Evolutionary conservation across 2,797 vertebrate species (phyloP).

Genomic region (Lindbergichthys nudifrons): DNA sequence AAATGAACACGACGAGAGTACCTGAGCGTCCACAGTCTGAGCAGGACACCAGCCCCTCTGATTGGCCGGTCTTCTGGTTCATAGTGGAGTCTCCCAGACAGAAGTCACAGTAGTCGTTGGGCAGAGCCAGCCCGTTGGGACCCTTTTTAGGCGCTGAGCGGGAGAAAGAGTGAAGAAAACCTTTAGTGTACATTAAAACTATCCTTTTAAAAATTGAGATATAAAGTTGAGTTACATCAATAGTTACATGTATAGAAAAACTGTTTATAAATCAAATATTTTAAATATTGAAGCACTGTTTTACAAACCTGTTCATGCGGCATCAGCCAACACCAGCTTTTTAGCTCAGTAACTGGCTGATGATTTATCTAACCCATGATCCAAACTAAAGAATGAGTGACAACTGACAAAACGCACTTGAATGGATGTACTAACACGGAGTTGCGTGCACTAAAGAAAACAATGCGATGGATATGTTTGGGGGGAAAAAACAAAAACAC

Average conservation of each 20-base stretch:
- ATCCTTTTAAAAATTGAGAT: neutral
- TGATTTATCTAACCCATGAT: slow-evolving; percentile 35
- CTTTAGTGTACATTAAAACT: slow-evolving; percentile 17
- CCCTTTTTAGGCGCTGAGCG: slow-evolving; percentile 91
- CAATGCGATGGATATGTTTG: slow-evolving; percentile 51
- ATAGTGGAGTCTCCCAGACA: slow-evolving; percentile 95
- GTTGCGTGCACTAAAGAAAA: slow-evolving; percentile 51
- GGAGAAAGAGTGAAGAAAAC: slow-evolving; percentile 29
- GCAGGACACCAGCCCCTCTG: slow-evolving; percentile 95
- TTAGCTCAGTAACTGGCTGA: slow-evolving; percentile 11
- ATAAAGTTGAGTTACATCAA: neutral
- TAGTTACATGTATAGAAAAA: neutral
- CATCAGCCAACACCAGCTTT: slow-evolving; percentile 5
- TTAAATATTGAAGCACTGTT: neutral
- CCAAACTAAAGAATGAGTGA: slow-evolving; percentile 49
- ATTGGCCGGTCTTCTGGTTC: slow-evolving; percentile 96
- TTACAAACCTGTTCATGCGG: slow-evolving; percentile 44
- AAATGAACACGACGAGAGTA: slow-evolving; percentile 53
- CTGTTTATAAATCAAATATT: neutral
- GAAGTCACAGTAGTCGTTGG: slow-evolving; percentile 98
- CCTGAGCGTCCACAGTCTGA: slow-evolving; percentile 97
- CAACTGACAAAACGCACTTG: slow-evolving; percentile 48
- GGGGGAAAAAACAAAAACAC: neutral
- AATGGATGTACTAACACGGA: slow-evolving; percentile 46
- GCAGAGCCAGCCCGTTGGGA: slow-evolving; percentile 92